A percentile compares a stretch with the other conserved stretches of the same genome.
Conservation (phyloP, 2,797 vertebrate genomes). For the Meriones psammophilus region DNA sequence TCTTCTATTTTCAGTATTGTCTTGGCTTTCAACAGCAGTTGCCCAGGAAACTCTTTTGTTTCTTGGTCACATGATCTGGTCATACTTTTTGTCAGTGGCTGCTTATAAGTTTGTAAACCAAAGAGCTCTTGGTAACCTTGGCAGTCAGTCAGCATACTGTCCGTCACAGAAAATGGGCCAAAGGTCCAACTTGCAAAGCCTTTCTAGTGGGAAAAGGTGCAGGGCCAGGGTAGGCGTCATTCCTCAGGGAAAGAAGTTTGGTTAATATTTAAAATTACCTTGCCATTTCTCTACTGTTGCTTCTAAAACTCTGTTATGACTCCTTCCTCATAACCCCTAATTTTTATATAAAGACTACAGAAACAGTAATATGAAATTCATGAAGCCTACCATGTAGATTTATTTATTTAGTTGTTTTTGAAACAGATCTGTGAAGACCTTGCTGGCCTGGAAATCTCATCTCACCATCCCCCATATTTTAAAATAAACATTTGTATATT, state of each 20-base stretch:
- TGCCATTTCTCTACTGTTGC: not conserved
- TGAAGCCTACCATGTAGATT: not conserved
- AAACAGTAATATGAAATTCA: not conserved
- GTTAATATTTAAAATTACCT: constrained; percentile 24
- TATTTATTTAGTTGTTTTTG: not conserved
- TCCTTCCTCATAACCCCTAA: not conserved
- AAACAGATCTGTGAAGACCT: not conserved
- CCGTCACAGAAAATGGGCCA: constrained; percentile 51
- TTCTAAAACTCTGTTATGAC: constrained; percentile 15
- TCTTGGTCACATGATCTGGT: constrained; percentile 69
- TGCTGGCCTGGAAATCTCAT: not conserved
- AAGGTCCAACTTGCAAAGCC: constrained; percentile 41
- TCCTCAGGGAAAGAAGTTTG: constrained; percentile 21
- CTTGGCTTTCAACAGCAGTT: constrained; percentile 62
- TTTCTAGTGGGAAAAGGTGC: constrained; percentile 9
- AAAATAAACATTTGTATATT: constrained; percentile 38
- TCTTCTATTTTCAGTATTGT: constrained; percentile 32
- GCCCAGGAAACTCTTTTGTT: constrained; percentile 28
- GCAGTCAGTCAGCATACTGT: constrained; percentile 48
- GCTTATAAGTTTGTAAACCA: constrained; percentile 74
- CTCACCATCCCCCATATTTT: constrained; percentile 8
- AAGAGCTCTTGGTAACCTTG: constrained; percentile 68
- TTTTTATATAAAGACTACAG: constrained; percentile 57
- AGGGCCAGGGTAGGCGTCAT: not conserved
- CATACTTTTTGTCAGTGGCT: constrained; percentile 68